Base-by-base conservation (phyloP, 1,140 invertebrate species). In the Zaprionus africanus region DNA sequence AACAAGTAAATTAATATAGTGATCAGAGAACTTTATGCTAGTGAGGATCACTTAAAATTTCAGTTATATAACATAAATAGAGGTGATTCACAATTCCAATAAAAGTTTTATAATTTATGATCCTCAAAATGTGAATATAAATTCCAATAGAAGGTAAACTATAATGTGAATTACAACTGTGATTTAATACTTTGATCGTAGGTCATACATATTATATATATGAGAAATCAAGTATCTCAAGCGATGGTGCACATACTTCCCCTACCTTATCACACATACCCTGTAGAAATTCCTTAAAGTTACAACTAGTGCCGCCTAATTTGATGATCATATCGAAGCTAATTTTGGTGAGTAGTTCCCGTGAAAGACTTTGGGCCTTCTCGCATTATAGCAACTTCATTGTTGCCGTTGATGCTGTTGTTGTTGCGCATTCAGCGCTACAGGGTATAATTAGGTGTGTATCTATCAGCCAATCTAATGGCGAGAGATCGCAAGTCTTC, bases 391-490 rank as follows among this genome's bases (percentile, higher is more conserved):
- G 38, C 38, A 38, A 46, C 41, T 9, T 17, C 41, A 17, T 17
- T 4, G n/a, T 46, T 46, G 41, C n/a, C 7, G 9, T 1, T 28
- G 22, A 3, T 24, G 51, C 6, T 54, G 22, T 54, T 26, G 41
- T 43, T 46, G 41, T 17, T n/a, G 46, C 3, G 46, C 46, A 22
- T 51, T 51, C 11, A 22, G 4, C 26, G 17, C 13, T 66, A 59
- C 63, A 73, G 70, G 64, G 64, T 66, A 65, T 65, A 65, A 65
- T 65, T 56, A 65, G 63, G 28, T 65, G 63, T 65, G 63, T 65
- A 41, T 66, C 53, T 31, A 57, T 58, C 53, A 22, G 43, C 43
- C 38, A 49, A 73, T 67, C 62, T 73, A 60, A 74, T 74, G 36
- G 24, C 54, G 49, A 54, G 70, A 67, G 19, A 51, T 66, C 62